A percentile compares a stretch with the other conserved stretches of the same genome.
These are phyloP conservation scores for Amphipyra tragopoginis DNA, from an alignment of 2,888 invertebrate species.

Conservation along the genomic window DNA sequence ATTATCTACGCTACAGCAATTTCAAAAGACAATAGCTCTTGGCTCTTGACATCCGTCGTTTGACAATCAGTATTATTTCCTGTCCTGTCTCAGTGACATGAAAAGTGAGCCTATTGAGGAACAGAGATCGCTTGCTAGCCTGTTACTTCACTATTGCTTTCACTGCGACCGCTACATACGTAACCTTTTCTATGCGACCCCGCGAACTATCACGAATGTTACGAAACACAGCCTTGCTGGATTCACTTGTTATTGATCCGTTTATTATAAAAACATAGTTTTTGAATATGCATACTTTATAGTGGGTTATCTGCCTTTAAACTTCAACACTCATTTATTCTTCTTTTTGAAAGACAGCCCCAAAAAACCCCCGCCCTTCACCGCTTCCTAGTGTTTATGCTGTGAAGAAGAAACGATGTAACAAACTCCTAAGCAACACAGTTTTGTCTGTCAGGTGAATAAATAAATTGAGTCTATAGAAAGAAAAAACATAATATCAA, in stretches of 20 bases:
- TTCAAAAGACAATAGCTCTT: conserved; percentile 47
- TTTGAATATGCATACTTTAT: conserved; percentile 13
- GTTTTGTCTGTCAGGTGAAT: no score
- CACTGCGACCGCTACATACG: conserved; percentile 65
- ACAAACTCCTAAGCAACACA: no score
- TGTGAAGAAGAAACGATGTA: no score
- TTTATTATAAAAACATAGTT: conserved; percentile 13
- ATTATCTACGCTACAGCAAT: conserved; percentile 50
- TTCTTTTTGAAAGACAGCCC: no score
- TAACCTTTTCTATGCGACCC: conserved; percentile 82
- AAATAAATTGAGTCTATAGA: no score
- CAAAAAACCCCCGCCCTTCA: no score
- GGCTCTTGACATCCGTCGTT: conserved; percentile 32
- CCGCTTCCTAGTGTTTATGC: no score
- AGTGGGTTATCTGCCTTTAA: conserved; percentile 2
- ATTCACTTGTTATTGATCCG: conserved; percentile 50
- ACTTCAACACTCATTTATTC: no score
- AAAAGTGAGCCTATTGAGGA: conserved; percentile 62
- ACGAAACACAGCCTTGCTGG: conserved; percentile 56
- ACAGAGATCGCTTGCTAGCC: conserved; percentile 56
- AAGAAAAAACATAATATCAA: no score
- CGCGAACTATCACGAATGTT: conserved; percentile 76
- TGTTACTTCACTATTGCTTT: conserved; percentile 72
- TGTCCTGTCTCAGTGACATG: conserved; percentile 52
- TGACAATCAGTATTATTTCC: conserved; percentile 55